Conservation (phyloP, 1,140 invertebrate species). For the Apolygus lucorum region DNA sequence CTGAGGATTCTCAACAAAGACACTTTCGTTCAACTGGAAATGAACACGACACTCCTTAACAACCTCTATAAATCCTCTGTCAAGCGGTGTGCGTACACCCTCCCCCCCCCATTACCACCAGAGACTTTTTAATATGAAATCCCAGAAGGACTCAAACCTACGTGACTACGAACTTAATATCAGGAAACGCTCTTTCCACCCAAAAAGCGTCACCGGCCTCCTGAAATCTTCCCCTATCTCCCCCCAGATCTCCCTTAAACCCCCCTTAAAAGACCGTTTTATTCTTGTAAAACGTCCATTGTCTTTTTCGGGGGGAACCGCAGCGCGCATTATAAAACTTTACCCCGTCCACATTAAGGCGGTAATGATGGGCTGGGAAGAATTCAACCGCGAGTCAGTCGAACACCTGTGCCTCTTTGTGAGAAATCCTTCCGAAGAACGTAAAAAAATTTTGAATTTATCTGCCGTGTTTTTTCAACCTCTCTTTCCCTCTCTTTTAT, state of each 20-base stretch:
- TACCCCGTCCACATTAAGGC: background rate
- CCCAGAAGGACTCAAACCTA: too few relatives aligned
- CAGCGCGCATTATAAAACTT: constrained; percentile 9
- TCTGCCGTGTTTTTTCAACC: background rate
- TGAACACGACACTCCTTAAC: too few relatives aligned
- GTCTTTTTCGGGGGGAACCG: background rate
- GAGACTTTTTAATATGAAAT: too few relatives aligned
- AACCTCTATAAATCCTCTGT: too few relatives aligned
- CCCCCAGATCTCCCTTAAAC: background rate
- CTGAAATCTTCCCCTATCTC: background rate
- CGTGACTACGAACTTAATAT: constrained; percentile 5
- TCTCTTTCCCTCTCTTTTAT: too few relatives aligned
- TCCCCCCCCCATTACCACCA: too few relatives aligned
- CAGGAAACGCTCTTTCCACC: too few relatives aligned
- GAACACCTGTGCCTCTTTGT: constrained; percentile 8
- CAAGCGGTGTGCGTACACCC: too few relatives aligned
- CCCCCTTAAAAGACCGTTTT: background rate
- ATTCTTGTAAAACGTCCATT: background rate
- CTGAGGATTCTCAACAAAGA: too few relatives aligned
- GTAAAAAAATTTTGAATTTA: constrained; percentile 10
- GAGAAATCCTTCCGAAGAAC: background rate
- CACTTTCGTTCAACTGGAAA: too few relatives aligned
- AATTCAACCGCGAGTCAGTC: background rate
- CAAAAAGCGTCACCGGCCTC: too few relatives aligned
- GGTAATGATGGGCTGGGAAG: constrained; percentile 5